Base-by-base conservation (phyloP, 2,113 vertebrate species). In the Pipa parva region DNA sequence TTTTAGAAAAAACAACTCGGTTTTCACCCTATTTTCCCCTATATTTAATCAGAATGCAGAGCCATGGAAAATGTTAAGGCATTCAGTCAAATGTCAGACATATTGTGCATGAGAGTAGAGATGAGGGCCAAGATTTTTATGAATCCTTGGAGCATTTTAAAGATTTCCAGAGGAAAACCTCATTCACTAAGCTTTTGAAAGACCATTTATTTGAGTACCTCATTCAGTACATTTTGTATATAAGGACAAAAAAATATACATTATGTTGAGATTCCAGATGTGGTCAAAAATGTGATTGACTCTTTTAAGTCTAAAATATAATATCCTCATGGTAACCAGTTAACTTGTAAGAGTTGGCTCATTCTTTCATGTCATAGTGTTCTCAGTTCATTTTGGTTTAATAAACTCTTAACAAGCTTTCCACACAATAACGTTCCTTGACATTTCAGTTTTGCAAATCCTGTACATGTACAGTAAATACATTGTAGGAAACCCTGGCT, bases 221-320 rank as follows among this genome's bases (percentile, higher is more conserved):
- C 4, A 26, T 59, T 45, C 29, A 37, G 22, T 22, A 46, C 15
- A 24, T 46, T 56, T 24, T 22, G 22, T 8, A 22, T 24, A 42
- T 15, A 39, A 21, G 13, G 3, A 42, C 17, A 46, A 45, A 36
- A 31, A 58, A 36, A 22, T 58, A 10, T 22, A 36, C n/a, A 21
- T 36, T 36, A 58, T 36, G 10, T 15, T 58, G 33, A 37, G 31
- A 26, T 50, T 69, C 65, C 48, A 59, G 25, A 20, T 68, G 64
- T 31, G 18, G 9, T 20, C 25, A 46, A 57, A 57, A 48, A 28
- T 58, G 12, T 66, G 42, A 39, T 51, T 37, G 49, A 42, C n/a
- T 52, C 29, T 59, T 60, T 15, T 22, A 31, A 13, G 57, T 37
- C 27, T 52, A 37, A 59, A 45, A 69, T 58, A 5, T 1, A 3